These are phyloP conservation scores for Troides oblongomaculatus DNA, from an alignment of 2,888 invertebrate species.

Conservation along the genomic window DNA sequence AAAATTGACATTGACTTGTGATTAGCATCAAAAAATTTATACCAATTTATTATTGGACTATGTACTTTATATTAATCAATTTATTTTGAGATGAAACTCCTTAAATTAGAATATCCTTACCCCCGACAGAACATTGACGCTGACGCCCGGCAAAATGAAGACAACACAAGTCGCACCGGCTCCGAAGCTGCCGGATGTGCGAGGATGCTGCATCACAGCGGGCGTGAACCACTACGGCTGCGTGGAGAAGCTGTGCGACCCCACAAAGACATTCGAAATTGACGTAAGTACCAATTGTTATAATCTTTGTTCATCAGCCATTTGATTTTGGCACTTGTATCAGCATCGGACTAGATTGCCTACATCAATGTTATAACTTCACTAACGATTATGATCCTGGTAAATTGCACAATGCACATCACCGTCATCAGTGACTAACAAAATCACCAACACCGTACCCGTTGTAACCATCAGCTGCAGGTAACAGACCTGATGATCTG, in stretches of 20 bases:
- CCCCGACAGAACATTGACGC: constrained; percentile 80
- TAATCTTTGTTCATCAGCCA: constrained; percentile 12
- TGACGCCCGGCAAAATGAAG: constrained; percentile 83
- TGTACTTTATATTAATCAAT: too few relatives aligned
- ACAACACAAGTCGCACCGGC: constrained; percentile 79
- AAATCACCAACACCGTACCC: constrained; percentile 53
- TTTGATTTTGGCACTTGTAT: constrained; percentile 5
- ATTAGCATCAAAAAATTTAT: too few relatives aligned
- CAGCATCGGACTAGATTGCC: too few relatives aligned
- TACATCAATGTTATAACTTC: too few relatives aligned
- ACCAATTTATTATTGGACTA: too few relatives aligned
- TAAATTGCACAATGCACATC: constrained; percentile 27
- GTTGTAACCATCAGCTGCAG: constrained; percentile 75
- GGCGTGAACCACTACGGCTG: constrained; percentile 88
- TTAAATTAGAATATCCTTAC: not conserved
- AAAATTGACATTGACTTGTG: too few relatives aligned
- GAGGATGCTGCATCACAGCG: constrained; percentile 84
- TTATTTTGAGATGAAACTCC: too few relatives aligned
- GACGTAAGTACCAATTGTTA: constrained; percentile 54
- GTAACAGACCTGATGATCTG: constrained; percentile 93
- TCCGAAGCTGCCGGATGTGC: constrained; percentile 87
- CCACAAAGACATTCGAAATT: constrained; percentile 78
- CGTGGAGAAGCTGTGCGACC: constrained; percentile 89
- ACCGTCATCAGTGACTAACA: constrained; percentile 66
- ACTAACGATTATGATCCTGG: too few relatives aligned